Conservation (phyloP, 2,113 vertebrate genomes). For the Sisor rabdophorus region DNA sequence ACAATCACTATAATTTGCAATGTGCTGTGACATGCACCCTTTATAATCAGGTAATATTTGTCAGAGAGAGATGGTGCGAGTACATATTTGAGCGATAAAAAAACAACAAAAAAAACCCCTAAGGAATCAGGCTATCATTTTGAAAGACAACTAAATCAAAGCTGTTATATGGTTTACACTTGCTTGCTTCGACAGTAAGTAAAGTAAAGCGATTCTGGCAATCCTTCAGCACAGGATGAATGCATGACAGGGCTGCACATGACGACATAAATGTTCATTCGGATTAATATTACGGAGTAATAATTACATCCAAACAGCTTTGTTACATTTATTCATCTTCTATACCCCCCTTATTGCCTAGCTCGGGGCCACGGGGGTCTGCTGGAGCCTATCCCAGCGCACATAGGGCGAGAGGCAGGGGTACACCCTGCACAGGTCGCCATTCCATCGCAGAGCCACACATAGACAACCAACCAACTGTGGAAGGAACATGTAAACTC, state of each 20-base stretch:
- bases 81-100: neutral
- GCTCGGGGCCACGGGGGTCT: no score
- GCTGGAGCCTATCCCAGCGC: no score
- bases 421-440: no score
- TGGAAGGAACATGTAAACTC: no score
- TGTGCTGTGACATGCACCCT: neutral
- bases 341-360: no score
- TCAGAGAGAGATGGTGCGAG: neutral
- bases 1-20: neutral
- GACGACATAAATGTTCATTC: slow-evolving; percentile 14
- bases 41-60: neutral
- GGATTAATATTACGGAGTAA: no score
- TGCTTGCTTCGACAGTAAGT: slow-evolving; percentile 1
- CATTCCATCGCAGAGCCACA: no score
- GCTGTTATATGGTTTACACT: neutral
- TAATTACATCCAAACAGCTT: slow-evolving; percentile 3
- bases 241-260: neutral
- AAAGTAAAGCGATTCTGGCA: slow-evolving; percentile 19
- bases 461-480: no score
- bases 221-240: slow-evolving; percentile 6
- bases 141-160: neutral
- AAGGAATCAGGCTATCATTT: neutral
- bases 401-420: no score
- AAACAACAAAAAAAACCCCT: neutral
- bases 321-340: no score